These are phyloP conservation scores for Ylistrum balloti DNA, from an alignment of 1,140 invertebrate genomes.

Conservation along the genomic window DNA sequence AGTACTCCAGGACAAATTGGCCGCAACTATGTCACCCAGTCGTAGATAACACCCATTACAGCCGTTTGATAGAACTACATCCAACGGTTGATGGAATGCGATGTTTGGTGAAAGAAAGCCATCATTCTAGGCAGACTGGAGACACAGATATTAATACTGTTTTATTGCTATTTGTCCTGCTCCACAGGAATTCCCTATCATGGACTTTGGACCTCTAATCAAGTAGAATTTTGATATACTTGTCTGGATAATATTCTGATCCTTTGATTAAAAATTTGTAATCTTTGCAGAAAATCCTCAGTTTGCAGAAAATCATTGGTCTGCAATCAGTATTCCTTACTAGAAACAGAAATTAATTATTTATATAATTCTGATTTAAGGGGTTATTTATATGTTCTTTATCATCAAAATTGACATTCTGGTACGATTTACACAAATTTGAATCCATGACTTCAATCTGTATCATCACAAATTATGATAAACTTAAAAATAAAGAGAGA, in stretches of 20 bases:
- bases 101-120: neutral
- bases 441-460: too few species aligned
- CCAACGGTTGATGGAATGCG: neutral
- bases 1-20: neutral
- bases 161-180: too few species aligned
- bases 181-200: neutral
- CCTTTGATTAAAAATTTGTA: conserved; percentile 27
- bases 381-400: too few species aligned
- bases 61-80: neutral
- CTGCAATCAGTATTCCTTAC: neutral
- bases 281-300: neutral
- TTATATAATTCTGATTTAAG: too few species aligned
- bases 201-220: neutral
- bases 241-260: neutral
- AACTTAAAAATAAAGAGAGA: too few species aligned
- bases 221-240: neutral
- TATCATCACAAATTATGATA: too few species aligned
- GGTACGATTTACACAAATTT: too few species aligned
- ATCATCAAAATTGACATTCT: too few species aligned
- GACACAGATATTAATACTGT: conserved; percentile 9
- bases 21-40: neutral
- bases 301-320: neutral
- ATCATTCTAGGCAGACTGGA: neutral
- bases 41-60: neutral
- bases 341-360: neutral